phyloP scores from a whole-genome alignment of 2,888 invertebrate genomes.

The Drosophila pullipes region DNA sequence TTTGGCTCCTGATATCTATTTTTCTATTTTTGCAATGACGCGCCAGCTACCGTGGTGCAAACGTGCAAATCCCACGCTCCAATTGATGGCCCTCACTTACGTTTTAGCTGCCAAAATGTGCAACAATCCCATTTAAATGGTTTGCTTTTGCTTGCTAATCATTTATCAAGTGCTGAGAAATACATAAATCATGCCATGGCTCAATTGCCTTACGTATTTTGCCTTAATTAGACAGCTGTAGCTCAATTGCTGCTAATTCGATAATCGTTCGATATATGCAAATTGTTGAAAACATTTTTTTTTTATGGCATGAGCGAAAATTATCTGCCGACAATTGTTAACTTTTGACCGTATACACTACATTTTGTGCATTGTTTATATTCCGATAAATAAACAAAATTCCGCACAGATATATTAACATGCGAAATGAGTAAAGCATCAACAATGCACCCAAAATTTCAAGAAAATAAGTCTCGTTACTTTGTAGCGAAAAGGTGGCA shows the following conservation, averaged over 20 bases:
- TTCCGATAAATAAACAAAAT: conserved; percentile 39
- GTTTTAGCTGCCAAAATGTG: conserved; percentile 57
- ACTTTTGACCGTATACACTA: conserved; percentile 41
- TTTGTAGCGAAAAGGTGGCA: conserved; percentile 29
- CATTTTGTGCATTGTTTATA: conserved; percentile 46
- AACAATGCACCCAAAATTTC: conserved; percentile 18
- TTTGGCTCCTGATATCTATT: conserved; percentile 31
- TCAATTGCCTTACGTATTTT: conserved; percentile 55
- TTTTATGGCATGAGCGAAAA: conserved; percentile 1
- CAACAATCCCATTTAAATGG: conserved; percentile 41
- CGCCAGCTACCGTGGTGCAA: conserved; percentile 64
- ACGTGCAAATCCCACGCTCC: conserved; percentile 59
- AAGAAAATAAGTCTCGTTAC: neutral
- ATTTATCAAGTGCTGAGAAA: conserved; percentile 61
- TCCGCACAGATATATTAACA: conserved; percentile 23
- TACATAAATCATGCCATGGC: conserved; percentile 70
- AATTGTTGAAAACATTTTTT: conserved; percentile 46
- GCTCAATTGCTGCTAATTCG: conserved; percentile 58
- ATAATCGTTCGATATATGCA: conserved; percentile 45
- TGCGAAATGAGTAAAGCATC: conserved; percentile 29
- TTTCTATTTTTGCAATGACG: conserved; percentile 65
- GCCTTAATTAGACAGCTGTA: conserved; percentile 47
- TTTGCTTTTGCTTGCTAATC: conserved; percentile 35
- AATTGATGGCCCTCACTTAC: conserved; percentile 47
- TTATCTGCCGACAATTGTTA: conserved; percentile 41